A percentile compares a stretch with the other conserved stretches of the same genome.
Conservation (phyloP, 2,113 vertebrate species). For the Pseudopodoces humilis region DNA sequence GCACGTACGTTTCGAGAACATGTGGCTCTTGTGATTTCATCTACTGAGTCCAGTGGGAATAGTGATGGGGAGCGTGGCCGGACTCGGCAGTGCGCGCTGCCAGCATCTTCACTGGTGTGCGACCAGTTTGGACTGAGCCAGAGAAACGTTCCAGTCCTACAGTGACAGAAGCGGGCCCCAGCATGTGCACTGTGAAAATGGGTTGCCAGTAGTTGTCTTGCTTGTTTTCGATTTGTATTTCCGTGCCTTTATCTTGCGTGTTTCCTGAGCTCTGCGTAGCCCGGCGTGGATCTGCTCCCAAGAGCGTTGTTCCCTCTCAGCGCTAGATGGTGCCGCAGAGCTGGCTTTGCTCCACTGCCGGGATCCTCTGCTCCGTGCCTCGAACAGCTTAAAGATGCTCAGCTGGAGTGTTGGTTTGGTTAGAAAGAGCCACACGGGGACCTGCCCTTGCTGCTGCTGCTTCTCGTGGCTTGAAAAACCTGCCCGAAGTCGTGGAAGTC, state of each 20-base stretch:
- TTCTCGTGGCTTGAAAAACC: background rate
- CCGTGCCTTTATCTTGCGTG: background rate
- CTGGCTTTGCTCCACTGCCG: background rate
- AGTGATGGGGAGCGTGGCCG: fast-evolving
- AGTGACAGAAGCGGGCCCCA: background rate
- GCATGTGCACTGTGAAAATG: background rate
- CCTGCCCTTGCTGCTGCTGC: background rate
- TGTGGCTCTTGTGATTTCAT: background rate
- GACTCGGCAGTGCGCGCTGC: fast-evolving
- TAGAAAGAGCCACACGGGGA: background rate
- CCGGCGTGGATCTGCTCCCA: fast-evolving
- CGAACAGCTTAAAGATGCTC: fast-evolving
- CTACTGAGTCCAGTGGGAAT: background rate
- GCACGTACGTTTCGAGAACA: background rate
- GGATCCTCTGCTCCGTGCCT: fast-evolving
- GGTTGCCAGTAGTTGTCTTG: background rate
- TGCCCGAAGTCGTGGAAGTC: background rate
- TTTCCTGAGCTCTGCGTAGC: fast-evolving
- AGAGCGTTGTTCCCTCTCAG: background rate
- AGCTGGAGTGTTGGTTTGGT: background rate
- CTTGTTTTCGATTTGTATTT: background rate
- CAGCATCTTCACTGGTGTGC: background rate
- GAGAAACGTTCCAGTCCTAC: fast-evolving
- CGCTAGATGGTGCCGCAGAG: slow-evolving; percentile 43
- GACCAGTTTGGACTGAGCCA: fast-evolving